Evolutionary conservation across 2,797 vertebrate species (phyloP), one percentile per base, ranked within the genome.

Genomic region (Coilia nasus): DNA sequence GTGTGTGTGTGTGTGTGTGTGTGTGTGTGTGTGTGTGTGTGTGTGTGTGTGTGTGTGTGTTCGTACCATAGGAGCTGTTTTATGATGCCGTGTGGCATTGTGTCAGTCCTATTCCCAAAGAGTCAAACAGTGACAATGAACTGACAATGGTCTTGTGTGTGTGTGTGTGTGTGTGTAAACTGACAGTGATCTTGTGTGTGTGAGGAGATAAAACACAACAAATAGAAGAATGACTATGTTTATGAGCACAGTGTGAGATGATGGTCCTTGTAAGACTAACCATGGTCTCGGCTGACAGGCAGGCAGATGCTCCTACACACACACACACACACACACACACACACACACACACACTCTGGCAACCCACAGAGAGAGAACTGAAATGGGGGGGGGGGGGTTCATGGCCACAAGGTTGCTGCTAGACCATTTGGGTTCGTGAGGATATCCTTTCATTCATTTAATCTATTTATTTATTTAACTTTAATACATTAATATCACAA

Each of bases 81-180:
- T 87, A 87, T 62, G 83, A 87, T 46, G 71, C 84, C 83, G 71
- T 87, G 81, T 87, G 86, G 83, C 81, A 81, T 83, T 85, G 12
- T 71, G 64, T 71, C 2, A 46, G 41, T 44, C 80, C 75, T 80
- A 50, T 85, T 57, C 81, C 64, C 35, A 62, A 47, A 31, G 41
- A 50, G 2, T 19, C 57, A 59, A 59, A 59, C 19, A 19, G 81
- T 57, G 57, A 80, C 41, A 85, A 17, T 44, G 28, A 81, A 57
- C 56, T 12, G 28, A 17, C 25, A 71, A 25, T 71, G 28, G 12
- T 71, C 25, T 31, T 67, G 23, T 67, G 62, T 67, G 60, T 19
- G 60, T n/a, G 59, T n/a, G 59, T n/a, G 59, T 60, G 59, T 60
- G 59, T 60, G 59, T 60, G 21, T 60, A 21, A 81, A 57, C 56